Base-by-base conservation (phyloP, 2,888 invertebrate species). In the Ophraella communa region DNA sequence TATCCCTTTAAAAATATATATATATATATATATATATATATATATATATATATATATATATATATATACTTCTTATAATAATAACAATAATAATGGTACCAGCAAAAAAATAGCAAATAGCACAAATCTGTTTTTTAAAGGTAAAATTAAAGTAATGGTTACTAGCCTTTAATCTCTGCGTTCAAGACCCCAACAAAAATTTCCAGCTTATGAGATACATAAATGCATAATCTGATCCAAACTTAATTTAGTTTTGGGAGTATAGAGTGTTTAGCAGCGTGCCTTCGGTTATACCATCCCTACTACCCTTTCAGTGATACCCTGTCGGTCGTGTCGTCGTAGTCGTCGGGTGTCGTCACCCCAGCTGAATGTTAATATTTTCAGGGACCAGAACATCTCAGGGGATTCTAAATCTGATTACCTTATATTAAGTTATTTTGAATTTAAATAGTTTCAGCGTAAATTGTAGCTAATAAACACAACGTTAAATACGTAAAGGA, bases 311-410 rank as follows among this genome's bases (percentile, higher is more conserved):
- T 33, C 45, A 58, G 47, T 58, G 57, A 58, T 58, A 58, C 33
- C 57, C 57, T 23, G 21, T 23, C 21, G 21, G 47, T 47, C 47
- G 20, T n/a, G n/a, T n/a, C n/a, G n/a, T n/a, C n/a, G n/a, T n/a
- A n/a, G n/a, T 39, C 39, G 39, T 5, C 20, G 47, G 23, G 47
- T 62, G 53, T 59, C 59, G 27, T 33, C 59, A 54, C 64, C 64
- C 64, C 27, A 58, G 58, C 49, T 52, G 59, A 64, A 64, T 64
- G 59, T 64, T 64, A 63, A 64, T 64, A 59, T 64, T 64, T 59
- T 64, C 47, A 49, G 58, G 64, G 64, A 47, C 35, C 27, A 53
- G 54, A 44, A 60, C 42, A 27, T 58, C 54, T 33, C 62, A n/a
- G 14, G 64, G 64, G 59, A 64, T 39, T 59, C 33, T 24, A 54